Conservation (phyloP, 2,113 vertebrate species). For the Tringa solitaria region DNA sequence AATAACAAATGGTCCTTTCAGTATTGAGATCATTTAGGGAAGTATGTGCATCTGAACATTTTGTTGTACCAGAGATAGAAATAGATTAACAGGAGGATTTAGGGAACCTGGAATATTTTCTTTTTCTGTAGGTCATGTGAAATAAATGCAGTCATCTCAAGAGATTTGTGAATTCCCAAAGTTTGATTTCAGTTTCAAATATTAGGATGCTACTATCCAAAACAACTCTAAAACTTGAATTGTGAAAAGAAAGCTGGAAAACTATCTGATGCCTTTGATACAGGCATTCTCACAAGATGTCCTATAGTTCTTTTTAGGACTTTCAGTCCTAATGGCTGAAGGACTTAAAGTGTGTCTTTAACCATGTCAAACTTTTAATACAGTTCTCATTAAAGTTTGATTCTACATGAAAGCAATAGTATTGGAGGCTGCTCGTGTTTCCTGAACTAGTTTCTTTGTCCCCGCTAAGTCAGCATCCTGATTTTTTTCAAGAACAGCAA, state of each 20-base stretch:
- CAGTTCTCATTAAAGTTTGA: not conserved
- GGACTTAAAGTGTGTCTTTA: not conserved
- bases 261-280: not conserved
- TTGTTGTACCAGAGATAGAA: not conserved
- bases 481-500: not conserved
- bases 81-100: not conserved
- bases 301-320: not conserved
- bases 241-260: not conserved
- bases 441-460: not conserved
- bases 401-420: not conserved
- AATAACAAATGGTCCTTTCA: not conserved
- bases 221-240: not conserved
- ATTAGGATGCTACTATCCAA: not conserved
- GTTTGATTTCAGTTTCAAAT: not conserved
- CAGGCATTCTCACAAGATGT: not conserved
- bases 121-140: not conserved
- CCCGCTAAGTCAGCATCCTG: not conserved
- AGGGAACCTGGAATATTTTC: not conserved
- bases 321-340: not conserved
- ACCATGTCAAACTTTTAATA: not conserved
- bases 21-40: not conserved
- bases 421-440: not conserved
- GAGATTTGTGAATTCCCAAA: not conserved
- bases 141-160: not conserved
- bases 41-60: not conserved